Base-by-base conservation (phyloP, 2,113 vertebrate genomes). In the Eptesicus fuscus region DNA sequence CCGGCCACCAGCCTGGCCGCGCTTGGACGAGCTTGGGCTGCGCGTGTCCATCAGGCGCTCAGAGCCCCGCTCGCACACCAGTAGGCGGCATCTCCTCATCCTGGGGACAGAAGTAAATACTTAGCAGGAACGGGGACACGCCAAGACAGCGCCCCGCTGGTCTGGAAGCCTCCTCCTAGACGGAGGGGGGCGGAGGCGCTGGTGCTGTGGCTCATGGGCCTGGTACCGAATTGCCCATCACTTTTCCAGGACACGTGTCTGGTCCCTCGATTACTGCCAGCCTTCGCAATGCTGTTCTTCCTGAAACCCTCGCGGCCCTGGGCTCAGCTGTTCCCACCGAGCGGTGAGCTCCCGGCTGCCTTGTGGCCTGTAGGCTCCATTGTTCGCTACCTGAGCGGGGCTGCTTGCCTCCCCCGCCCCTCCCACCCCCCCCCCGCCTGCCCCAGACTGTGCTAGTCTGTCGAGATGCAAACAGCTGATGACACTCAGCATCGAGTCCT, bases 381-480 rank as follows among this genome's bases (percentile, higher is more conserved):
- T 96, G 80, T 83, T 95, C 9, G 25, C 83, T 86, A 83, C 94
- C 97, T 93, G 95, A 74, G 69, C 79, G 22, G 49, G 85, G 49
- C 77, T 88, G 80, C 51, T 61, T 74, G 37, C 61, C 76, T 67
- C 20, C 18, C 77, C 51, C 16, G 0, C 23, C 56, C 63, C 74
- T n/a, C n/a, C n/a, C n/a, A n/a, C 22, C 4, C 9, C 32, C 59
- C 7, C 47, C 40, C 71, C 51, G n/a, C n/a, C n/a, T n/a, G n/a
- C 1, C 59, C 89, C 95, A 95, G 95, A 74, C 71, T 79, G 35
- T 4, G 76, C 95, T 44, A 70, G 53, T 83, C 97, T 95, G 94
- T 97, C 59, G 91, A 96, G 97, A 93, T 78, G 84, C 95, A 95
- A 95, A 80, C 94, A 51, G 49, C 93, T 53, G 59, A 28, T 61